A percentile compares a stretch with the other conserved stretches of the same genome.
phyloP scores from a whole-genome alignment of 2,888 invertebrate species.

The Formica aserva region DNA sequence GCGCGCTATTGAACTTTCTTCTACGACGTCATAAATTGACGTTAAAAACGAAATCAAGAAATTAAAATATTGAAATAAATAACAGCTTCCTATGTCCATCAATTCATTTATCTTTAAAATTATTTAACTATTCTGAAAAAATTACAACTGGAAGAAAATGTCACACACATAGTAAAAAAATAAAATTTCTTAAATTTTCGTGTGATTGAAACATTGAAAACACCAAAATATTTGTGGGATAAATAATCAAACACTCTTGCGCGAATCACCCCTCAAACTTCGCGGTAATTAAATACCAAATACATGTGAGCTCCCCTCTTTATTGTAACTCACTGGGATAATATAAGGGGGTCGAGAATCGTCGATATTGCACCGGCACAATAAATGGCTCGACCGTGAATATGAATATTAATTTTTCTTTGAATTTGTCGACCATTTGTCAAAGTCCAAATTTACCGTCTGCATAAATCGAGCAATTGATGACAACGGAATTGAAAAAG shows the following conservation, averaged over 20 bases:
- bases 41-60: background rate
- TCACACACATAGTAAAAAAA: background rate
- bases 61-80: background rate
- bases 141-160: background rate
- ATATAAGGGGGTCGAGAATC: conserved; percentile 77
- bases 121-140: background rate
- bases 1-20: background rate
- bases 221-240: conserved; percentile 4
- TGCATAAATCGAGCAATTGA: background rate
- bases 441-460: conserved; percentile 40
- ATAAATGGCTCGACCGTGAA: conserved; percentile 82
- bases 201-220: background rate
- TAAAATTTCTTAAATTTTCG: background rate
- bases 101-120: background rate
- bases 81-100: background rate
- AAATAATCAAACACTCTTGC: conserved; percentile 45
- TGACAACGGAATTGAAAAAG: background rate
- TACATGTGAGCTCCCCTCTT: conserved; percentile 77
- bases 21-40: background rate
- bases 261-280: conserved; percentile 72
- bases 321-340: conserved; percentile 61
- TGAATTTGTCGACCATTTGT: conserved; percentile 55
- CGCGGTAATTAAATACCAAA: conserved; percentile 83
- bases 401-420: conserved; percentile 83
- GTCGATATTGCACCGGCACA: conserved; percentile 81